Percentiles rank a stretch among this genome's conserved stretches.
Conservation (phyloP, 2,888 invertebrate species). For the Leistus spinibarbis region DNA sequence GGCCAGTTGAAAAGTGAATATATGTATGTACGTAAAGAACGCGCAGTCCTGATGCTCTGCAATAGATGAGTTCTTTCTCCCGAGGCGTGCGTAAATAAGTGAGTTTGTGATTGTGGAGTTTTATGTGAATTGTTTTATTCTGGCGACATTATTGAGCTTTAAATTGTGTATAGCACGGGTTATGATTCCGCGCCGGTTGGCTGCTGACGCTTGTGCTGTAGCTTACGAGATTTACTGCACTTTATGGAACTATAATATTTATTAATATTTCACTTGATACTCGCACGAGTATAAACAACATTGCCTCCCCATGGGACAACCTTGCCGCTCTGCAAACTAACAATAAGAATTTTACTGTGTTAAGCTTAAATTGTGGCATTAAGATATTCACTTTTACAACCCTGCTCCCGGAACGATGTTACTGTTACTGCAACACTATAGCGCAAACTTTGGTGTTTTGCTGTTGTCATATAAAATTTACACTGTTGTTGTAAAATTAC, state of each 20-base stretch:
- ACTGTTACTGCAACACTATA: not conserved
- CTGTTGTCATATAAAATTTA: not conserved
- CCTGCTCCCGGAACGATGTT: not conserved
- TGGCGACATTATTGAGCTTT: slow-evolving; percentile 17
- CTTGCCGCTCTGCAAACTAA: not conserved
- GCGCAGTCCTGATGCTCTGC: not conserved
- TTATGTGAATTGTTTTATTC: slow-evolving; percentile 13
- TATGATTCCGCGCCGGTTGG: slow-evolving; percentile 10
- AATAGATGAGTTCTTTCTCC: not conserved
- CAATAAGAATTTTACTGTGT: not conserved
- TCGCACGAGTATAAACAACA: not conserved
- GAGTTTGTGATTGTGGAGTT: not conserved
- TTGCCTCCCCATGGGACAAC: not conserved
- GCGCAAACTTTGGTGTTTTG: not conserved
- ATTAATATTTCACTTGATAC: slow-evolving; percentile 18
- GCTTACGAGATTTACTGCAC: slow-evolving; percentile 16
- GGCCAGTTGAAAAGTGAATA: not conserved
- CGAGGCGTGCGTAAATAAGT: not conserved
- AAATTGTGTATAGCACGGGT: slow-evolving; percentile 11
- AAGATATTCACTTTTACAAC: not conserved
- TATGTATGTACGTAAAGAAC: not conserved
- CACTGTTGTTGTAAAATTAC: not conserved
- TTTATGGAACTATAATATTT: slow-evolving; percentile 17
- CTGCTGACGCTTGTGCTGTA: slow-evolving; percentile 4
- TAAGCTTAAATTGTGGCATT: not conserved